These are phyloP conservation scores for Tenodera sinensis DNA, from an alignment of 2,888 invertebrate genomes.

Conservation along the genomic window DNA sequence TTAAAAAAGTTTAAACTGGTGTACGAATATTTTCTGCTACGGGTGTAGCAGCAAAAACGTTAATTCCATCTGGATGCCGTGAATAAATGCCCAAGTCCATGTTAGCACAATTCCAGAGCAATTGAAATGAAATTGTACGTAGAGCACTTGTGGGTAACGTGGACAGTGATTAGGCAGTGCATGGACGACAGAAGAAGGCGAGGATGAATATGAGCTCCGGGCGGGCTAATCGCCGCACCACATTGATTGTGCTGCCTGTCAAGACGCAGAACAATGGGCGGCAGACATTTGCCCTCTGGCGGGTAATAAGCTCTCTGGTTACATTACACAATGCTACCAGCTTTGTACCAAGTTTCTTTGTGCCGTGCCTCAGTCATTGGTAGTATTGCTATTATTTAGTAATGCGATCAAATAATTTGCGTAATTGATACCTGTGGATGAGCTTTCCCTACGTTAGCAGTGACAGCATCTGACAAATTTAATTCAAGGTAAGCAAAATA, in stretches of 20 bases:
- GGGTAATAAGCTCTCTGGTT: background rate
- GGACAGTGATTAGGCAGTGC: background rate
- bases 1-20: too few species aligned
- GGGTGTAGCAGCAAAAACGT: too few species aligned
- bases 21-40: too few species aligned
- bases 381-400: background rate
- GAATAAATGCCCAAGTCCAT: too few species aligned
- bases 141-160: background rate
- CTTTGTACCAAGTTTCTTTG: background rate
- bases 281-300: constrained; percentile 16
- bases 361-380: background rate
- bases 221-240: background rate
- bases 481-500: background rate
- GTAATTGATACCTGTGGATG: background rate
- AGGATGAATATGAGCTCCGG: background rate
- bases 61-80: too few species aligned
- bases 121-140: too few species aligned
- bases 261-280: background rate
- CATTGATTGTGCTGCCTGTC: background rate
- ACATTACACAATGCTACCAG: background rate
- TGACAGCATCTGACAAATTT: background rate
- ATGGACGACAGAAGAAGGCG: background rate
- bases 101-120: too few species aligned
- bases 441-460: background rate
- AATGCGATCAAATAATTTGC: background rate